A percentile compares a stretch with the other conserved stretches of the same genome.
These are phyloP conservation scores for Synanthedon vespiformis DNA, from an alignment of 2,888 invertebrate species.

Conservation along the genomic window DNA sequence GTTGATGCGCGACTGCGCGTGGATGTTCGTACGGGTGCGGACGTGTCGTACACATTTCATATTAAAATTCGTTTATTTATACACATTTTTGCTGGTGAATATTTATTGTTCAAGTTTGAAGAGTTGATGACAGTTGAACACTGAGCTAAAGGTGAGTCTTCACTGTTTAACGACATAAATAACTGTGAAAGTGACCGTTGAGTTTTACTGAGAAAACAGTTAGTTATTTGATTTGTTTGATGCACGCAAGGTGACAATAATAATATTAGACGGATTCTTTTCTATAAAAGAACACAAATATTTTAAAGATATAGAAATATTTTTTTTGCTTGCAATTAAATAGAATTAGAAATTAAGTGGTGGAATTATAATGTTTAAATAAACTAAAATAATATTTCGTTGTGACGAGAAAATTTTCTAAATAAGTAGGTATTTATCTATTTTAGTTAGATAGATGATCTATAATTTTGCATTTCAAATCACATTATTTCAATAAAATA, in stretches of 20 bases:
- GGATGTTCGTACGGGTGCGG: conserved; percentile 24
- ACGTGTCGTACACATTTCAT: conserved; percentile 13
- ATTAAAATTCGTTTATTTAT: neutral
- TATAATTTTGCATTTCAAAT: too few species aligned
- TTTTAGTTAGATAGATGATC: too few species aligned
- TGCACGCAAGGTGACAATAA: conserved; percentile 3
- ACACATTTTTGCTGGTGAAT: neutral
- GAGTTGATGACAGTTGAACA: conserved; percentile 32
- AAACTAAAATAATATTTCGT: too few species aligned
- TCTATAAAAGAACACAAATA: neutral
- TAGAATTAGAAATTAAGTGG: too few species aligned
- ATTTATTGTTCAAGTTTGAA: neutral
- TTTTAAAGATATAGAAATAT: neutral
- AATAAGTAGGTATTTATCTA: too few species aligned
- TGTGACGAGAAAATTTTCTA: too few species aligned
- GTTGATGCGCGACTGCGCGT: conserved; percentile 31
- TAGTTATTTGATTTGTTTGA: conserved; percentile 19
- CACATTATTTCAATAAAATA: too few species aligned
- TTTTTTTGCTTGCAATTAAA: too few species aligned
- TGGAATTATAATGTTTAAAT: too few species aligned
- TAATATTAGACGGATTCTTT: neutral
- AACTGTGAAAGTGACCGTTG: conserved; percentile 24
- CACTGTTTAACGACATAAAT: conserved; percentile 20
- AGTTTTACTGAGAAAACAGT: conserved; percentile 27
- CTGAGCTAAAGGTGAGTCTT: conserved; percentile 34